Conservation (phyloP, 2,888 invertebrate genomes). For the Trichopria drosophilae region DNA sequence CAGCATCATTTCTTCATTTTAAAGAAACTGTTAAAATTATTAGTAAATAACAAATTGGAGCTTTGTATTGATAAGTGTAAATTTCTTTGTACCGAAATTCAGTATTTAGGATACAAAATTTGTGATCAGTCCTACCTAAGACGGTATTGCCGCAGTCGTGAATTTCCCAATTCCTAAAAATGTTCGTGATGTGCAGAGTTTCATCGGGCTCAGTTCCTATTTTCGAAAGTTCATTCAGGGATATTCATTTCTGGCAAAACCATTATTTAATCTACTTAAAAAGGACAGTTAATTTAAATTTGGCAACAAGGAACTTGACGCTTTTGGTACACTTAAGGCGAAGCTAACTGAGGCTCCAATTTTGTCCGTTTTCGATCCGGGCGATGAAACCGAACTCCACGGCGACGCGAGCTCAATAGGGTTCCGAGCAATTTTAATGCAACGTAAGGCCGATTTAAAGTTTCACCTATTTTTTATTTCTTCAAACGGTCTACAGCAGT, state of each 20-base stretch:
- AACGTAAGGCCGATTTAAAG: neutral
- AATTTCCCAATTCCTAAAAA: constrained; percentile 25
- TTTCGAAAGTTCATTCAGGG: constrained; percentile 38
- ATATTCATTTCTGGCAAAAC: constrained; percentile 25
- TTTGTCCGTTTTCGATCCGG: no score
- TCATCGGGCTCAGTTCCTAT: constrained; percentile 39
- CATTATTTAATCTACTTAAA: constrained; percentile 14
- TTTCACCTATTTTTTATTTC: constrained; percentile 31
- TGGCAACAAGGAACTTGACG: constrained; percentile 28
- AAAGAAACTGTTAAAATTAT: constrained; percentile 1
- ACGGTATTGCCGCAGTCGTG: constrained; percentile 12
- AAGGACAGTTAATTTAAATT: constrained; percentile 38
- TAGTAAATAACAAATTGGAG: constrained; percentile 29
- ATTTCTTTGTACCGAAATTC: constrained; percentile 34
- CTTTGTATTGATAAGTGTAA: constrained; percentile 40
- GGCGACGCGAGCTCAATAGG: constrained; percentile 5
- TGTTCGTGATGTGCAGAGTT: constrained; percentile 25
- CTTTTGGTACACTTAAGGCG: constrained; percentile 34
- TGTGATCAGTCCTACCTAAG: constrained; percentile 12
- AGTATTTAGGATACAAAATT: constrained; percentile 40
- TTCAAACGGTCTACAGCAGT: constrained; percentile 42
- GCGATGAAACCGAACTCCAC: constrained; percentile 6
- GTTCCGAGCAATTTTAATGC: constrained; percentile 10
- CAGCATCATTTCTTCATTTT: constrained; percentile 3
- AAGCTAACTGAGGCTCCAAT: no score